Base-by-base conservation (phyloP, 2,113 vertebrate genomes). In the Amphilophus citrinellus region DNA sequence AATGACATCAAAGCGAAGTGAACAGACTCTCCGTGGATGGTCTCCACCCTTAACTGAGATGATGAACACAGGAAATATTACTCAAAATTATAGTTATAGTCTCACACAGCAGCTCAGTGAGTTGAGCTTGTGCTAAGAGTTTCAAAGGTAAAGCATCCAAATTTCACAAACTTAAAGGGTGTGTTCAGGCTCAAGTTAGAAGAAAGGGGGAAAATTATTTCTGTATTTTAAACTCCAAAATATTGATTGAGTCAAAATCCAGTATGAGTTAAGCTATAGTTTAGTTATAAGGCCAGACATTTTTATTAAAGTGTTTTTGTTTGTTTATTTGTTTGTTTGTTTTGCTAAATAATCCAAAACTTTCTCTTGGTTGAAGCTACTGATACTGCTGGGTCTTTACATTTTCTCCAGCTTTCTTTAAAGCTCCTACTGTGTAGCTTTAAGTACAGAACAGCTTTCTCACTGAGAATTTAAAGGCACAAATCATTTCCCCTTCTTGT, bases 401-500 rank as follows among this genome's bases (percentile, higher is more conserved):
- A 56, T 56, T 56, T 73, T 71, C 66, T 50, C 37, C 39, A 61
- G 42, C 71, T 83, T 66, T 77, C 81, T 60, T 11, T 35, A 14
- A 65, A 86, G 57, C 61, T 84, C 76, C 39, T 66, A 57, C 85
- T 86, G 32, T 61, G 66, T 39, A 50, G 61, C 76, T 68, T 77
- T 35, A 78, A 94, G 85, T 88, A 87, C 84, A 89, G 88, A 94
- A 86, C 93, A 11, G 94, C 94, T 91, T 85, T 84, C 91, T 89
- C 76, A 39, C 58, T 84, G 93, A 92, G 91, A 89, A 91, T 91
- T 61, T 86, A 93, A 94, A 94, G 95, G 95, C 96, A 93, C 78
- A 77, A 90, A 88, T 95, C 95, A 96, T 96, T 97, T 96, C 95
- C 87, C 57, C 92, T 93, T 95, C 77, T 56, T 88, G 91, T 83